These are phyloP conservation scores for Struthio camelus DNA, from an alignment of 2,113 vertebrate genomes.

Conservation along the genomic window DNA sequence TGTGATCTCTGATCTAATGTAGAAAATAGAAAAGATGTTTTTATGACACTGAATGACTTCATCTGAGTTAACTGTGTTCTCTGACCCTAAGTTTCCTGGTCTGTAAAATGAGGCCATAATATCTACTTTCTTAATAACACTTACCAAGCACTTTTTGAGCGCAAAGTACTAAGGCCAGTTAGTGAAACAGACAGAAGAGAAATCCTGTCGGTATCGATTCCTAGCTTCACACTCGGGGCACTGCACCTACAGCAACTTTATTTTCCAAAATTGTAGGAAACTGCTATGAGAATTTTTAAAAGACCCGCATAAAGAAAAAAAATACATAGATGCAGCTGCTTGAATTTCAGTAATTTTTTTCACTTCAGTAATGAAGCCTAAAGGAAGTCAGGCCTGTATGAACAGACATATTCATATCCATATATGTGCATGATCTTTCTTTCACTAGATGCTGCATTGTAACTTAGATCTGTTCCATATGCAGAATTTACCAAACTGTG, in stretches of 20 bases:
- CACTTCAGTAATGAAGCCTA: background rate
- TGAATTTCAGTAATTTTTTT: background rate
- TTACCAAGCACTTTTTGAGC: background rate
- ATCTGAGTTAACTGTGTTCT: background rate
- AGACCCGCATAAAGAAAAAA: background rate
- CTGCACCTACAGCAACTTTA: background rate
- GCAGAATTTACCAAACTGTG: background rate
- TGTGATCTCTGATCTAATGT: background rate
- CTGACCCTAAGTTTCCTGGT: background rate
- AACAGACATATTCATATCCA: background rate
- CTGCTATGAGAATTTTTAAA: background rate
- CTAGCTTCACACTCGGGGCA: background rate
- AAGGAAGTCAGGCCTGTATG: background rate
- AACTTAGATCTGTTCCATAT: background rate
- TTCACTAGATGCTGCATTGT: background rate
- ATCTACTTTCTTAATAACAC: background rate
- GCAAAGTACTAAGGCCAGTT: background rate
- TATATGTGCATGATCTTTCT: background rate
- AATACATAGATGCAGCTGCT: rapidly evolving
- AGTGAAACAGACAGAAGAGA: background rate
- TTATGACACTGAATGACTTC: background rate
- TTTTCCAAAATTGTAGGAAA: background rate
- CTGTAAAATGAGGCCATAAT: background rate
- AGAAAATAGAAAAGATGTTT: background rate
- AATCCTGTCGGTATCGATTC: background rate